These are phyloP conservation scores for Hirtodrosophila duncani DNA, from an alignment of 2,888 invertebrate genomes.

Conservation along the genomic window DNA sequence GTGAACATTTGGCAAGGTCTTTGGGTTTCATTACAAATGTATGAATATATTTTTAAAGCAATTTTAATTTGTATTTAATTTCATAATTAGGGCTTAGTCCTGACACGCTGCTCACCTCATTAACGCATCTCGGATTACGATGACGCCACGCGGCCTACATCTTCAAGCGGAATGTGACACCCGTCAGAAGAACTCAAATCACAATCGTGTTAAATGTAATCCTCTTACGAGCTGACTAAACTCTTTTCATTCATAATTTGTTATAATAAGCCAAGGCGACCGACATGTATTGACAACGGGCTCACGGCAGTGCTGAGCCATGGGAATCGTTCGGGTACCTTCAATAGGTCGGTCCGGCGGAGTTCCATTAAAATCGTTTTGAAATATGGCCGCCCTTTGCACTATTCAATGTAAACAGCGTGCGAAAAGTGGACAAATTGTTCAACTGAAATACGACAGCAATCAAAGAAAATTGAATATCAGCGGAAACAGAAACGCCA, in stretches of 20 bases:
- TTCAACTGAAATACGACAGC: constrained; percentile 58
- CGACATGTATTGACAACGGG: no score
- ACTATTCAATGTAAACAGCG: constrained; percentile 63
- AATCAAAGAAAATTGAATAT: constrained; percentile 76
- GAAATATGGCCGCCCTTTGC: constrained; percentile 51
- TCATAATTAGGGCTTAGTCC: constrained; percentile 60
- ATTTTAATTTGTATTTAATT: constrained; percentile 64
- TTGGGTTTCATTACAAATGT: constrained; percentile 24
- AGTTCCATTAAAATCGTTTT: constrained; percentile 28
- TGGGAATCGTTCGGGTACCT: no score
- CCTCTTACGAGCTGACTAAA: constrained; percentile 36
- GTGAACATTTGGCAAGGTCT: constrained; percentile 13
- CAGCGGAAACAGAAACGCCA: constrained; percentile 55
- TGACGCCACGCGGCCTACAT: constrained; percentile 20
- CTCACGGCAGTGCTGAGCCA: no score
- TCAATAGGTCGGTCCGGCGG: background rate
- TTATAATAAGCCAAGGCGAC: constrained; percentile 30
- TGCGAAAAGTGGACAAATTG: constrained; percentile 63
- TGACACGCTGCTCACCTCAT: constrained; percentile 42
- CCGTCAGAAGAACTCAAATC: no score
- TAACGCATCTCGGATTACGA: constrained; percentile 56
- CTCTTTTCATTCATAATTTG: constrained; percentile 48
- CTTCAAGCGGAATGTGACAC: constrained; percentile 2
- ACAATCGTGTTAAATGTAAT: constrained; percentile 53
- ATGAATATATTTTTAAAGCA: constrained; percentile 30